Conservation (phyloP, 2,113 vertebrate species). For the Eulemur rufifrons region DNA sequence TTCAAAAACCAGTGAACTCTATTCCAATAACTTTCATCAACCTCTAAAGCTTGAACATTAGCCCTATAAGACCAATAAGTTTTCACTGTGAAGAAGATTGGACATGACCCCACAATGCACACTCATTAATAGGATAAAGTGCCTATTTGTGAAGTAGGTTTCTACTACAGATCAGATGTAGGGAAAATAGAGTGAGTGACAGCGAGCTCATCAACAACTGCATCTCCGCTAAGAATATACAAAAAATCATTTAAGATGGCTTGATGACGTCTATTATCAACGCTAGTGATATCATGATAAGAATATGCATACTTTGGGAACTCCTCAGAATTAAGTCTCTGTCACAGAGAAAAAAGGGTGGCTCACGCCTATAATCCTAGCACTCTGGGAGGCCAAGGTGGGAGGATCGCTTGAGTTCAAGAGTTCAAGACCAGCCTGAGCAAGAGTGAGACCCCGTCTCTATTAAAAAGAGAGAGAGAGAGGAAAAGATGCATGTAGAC, state of each 20-base stretch:
- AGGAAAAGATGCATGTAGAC: not conserved
- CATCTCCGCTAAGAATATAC: conserved; percentile 35
- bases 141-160: not conserved
- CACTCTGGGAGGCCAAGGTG: no score
- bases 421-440: no score
- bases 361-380: no score
- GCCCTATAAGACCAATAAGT: not conserved
- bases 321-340: conserved; percentile 53
- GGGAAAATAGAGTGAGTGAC: conserved; percentile 35
- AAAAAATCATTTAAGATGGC: conserved; percentile 65
- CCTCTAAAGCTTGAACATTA: conserved; percentile 41
- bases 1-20: not conserved
- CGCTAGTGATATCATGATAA: conserved; percentile 57
- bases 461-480: not conserved
- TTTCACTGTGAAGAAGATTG: not conserved
- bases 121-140: conserved; percentile 34
- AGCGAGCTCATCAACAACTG: conserved; percentile 47
- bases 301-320: not conserved
- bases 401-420: no score
- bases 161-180: not conserved
- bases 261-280: conserved; percentile 61
- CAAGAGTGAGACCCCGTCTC: no score
- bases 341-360: not conserved
- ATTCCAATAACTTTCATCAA: not conserved
- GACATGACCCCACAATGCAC: conserved; percentile 10